Base-by-base conservation (phyloP, 2,113 vertebrate species). In the Platycercus adscitus region DNA sequence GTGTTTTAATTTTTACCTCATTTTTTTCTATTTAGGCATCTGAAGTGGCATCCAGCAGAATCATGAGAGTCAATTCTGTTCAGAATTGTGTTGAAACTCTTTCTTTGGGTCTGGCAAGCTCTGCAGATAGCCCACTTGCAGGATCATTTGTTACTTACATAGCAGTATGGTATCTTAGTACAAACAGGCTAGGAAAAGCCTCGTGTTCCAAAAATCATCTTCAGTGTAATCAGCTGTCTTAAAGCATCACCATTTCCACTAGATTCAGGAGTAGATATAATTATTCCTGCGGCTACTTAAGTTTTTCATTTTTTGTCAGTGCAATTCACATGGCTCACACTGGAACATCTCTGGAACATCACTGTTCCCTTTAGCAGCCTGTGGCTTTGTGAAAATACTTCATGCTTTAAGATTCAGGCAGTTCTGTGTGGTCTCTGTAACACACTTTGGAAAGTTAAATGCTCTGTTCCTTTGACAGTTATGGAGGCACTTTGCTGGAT, bases 241-340 rank as follows among this genome's bases (percentile, higher is more conserved):
- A 6, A 75, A 82, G n/a, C 60, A 89, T 25, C 31, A 55, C 71
- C 10, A 28, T 71, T 89, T 91, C 43, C 26, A 61, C 35, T 66
- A 47, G 76, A 66, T 46, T 64, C 47, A 71, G 31, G 3, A 85
- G 10, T 20, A 96, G 18, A 55, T 73, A 39, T 16, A 86, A 73
- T n/a, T 75, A 78, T 63, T 81, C 35, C 24, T 78, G 14, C 9
- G 11, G 60, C 49, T 90, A 72, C 43, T 50, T 80, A 69, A 73
- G 37, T 49, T 39, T 61, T 85, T 47, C 7, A 46, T 33, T 69
- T 92, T 69, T 63, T 71, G 37, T 58, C 50, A 10, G 37, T 37
- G 26, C 46, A 33, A 70, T 31, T 81, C 50, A 61, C 25, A 5
- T 0, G 0, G 44, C n/a, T 82, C 41, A 73, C 33, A 25, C 23